Evolutionary conservation across 2,113 vertebrate genomes (phyloP), one percentile per base, ranked within the genome.

Genomic region (Galeopterus variegatus): DNA sequence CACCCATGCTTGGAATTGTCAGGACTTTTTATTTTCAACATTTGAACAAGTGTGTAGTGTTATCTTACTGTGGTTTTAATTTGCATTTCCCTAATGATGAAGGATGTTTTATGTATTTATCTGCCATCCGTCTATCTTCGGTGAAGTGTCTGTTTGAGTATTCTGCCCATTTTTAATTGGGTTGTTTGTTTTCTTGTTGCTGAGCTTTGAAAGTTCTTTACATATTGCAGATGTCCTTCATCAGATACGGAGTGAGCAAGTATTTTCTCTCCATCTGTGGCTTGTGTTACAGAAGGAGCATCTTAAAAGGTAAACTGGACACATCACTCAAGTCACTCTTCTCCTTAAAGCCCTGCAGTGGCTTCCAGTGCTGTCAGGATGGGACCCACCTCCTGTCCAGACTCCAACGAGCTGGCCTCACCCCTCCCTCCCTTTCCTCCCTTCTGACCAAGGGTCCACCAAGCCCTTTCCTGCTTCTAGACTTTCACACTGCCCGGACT

Each of bases 191-290:
- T 82, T 69, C 84, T 56, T 64, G n/a, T 41, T 60, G 33, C 19
- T 45, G 26, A 67, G 17, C 76, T 81, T 17, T 9, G 28, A 69
- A 50, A 82, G 73, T 62, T 92, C 54, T 86, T 76, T 45, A 65
- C 41, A 14, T 65, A 60, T 8, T 31, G 28, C 5, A 41, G 17
- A 67, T 41, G 19, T 14, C 62, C 72, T 83, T 45, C 19, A 17
- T 11, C 0, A 0, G 8, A n/a, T 75, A 41, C 15, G 33, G 52
- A 15, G 54, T 9, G 0, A 5, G 3, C 4, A 67, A 62, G 33
- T 28, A 26, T 45, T 23, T 70, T 91, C 73, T 89, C 56, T 14
- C 33, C 31, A 6, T 6, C 26, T 23, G 48, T 31, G n/a, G 24
- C 77, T 69, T 56, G 5, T 73, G 62, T 60, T 52, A 26, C 0